phyloP scores from a whole-genome alignment of 2,797 vertebrate genomes.

The Sebastes wilsoni region DNA sequence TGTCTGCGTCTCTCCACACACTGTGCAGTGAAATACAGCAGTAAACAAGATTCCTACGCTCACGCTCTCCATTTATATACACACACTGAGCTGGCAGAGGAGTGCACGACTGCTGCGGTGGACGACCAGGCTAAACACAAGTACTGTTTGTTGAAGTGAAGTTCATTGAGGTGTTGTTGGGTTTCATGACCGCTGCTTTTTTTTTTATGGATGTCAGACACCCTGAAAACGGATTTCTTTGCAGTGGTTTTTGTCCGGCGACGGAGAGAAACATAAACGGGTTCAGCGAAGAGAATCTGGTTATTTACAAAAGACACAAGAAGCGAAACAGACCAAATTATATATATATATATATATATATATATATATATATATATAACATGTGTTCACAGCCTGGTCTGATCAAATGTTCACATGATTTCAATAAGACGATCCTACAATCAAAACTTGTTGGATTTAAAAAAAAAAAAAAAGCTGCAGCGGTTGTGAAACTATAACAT shows the following conservation, averaged over 20 bases:
- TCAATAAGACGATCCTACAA: background rate
- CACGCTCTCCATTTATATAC: background rate
- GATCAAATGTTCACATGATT: background rate
- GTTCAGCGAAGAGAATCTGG: background rate
- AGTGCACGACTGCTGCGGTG: background rate
- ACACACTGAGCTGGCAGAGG: background rate
- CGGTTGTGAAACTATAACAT: background rate
- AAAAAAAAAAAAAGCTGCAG: background rate
- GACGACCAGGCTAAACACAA: background rate
- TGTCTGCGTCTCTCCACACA: background rate
- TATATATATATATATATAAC: too few relatives aligned
- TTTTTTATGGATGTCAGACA: slow-evolving; percentile 20
- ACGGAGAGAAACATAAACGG: background rate
- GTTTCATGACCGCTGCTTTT: background rate
- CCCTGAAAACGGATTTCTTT: background rate
- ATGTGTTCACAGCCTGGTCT: background rate
- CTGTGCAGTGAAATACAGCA: slow-evolving; percentile 26
- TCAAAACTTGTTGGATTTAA: background rate
- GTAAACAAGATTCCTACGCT: slow-evolving; percentile 2
- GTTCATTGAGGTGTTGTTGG: background rate
- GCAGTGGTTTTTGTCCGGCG: slow-evolving; percentile 6
- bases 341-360: too few relatives aligned
- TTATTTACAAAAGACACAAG: slow-evolving; percentile 21
- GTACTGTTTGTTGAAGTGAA: background rate
- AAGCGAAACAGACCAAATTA: background rate